Conservation (phyloP, 2,888 invertebrate species). For the Lepidonotus clava region DNA sequence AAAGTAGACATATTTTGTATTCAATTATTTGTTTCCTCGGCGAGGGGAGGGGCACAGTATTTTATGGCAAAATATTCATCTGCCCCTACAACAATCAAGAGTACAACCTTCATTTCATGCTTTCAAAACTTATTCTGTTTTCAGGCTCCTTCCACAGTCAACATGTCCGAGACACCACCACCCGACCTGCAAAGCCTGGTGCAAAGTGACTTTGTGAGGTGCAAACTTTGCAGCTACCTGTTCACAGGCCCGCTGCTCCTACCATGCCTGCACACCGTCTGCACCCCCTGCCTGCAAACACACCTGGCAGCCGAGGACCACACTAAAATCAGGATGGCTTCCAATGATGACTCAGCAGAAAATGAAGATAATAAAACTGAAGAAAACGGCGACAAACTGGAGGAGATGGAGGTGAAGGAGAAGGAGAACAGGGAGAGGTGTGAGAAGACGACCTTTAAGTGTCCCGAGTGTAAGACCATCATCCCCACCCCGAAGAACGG, state of each 20-base stretch:
- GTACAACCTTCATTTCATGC: too few relatives aligned
- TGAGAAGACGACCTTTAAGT: neutral
- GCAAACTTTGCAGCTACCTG: conserved; percentile 2
- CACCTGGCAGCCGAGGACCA: conserved; percentile 36
- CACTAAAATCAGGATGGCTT: conserved; percentile 34
- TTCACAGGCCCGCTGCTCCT: conserved; percentile 68
- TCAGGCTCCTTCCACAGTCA: too few relatives aligned
- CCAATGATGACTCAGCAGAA: conserved; percentile 6
- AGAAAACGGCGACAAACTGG: neutral
- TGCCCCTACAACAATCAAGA: too few relatives aligned
- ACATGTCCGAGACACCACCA: neutral
- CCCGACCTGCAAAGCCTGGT: neutral
- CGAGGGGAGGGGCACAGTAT: too few relatives aligned
- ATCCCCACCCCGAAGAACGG: conserved; percentile 2
- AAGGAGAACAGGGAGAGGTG: neutral
- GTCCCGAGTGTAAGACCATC: conserved; percentile 12
- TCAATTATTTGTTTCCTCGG: too few relatives aligned
- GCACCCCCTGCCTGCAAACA: conserved; percentile 63
- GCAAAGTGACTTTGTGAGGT: neutral
- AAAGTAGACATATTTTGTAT: too few relatives aligned
- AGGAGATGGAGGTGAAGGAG: neutral
- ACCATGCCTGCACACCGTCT: conserved; percentile 75
- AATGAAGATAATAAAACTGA: neutral
- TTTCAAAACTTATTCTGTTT: too few relatives aligned
- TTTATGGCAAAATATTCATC: too few relatives aligned